Evolutionary conservation across 1,140 invertebrate species (phyloP).

Genomic region (Calycopis cecrops): DNA sequence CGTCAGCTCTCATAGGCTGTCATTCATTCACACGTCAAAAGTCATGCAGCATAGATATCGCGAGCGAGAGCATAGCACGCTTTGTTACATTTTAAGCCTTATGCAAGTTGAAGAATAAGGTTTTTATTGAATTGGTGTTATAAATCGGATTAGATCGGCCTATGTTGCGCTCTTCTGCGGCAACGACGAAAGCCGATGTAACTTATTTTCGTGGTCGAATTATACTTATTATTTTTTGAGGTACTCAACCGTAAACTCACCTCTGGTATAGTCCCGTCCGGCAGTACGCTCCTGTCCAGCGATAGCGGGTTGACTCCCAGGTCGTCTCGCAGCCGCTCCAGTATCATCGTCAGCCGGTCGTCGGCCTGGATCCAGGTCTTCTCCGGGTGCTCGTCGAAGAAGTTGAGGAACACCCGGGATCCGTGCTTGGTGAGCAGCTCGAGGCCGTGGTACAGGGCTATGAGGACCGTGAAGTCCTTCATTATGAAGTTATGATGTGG

Average conservation of each 20-base stretch:
- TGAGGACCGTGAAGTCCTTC: constrained; percentile 85
- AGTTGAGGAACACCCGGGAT: constrained; percentile 83
- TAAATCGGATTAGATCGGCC: no score
- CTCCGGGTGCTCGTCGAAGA: constrained; percentile 81
- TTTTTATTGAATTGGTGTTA: no score
- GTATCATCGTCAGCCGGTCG: constrained; percentile 73
- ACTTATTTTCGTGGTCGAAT: no score
- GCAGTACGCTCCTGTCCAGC: constrained; percentile 71
- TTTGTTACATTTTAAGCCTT: no score
- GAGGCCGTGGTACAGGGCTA: constrained; percentile 90
- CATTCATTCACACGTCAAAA: no score
- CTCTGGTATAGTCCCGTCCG: constrained; percentile 76
- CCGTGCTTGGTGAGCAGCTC: constrained; percentile 89
- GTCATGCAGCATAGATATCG: no score
- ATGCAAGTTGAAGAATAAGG: no score
- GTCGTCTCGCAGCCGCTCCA: constrained; percentile 78
- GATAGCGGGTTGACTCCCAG: constrained; percentile 79
- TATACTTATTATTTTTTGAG: not conserved
- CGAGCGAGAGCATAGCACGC: no score
- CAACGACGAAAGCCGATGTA: no score
- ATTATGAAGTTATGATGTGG: constrained; percentile 70
- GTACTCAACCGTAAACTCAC: constrained; percentile 43
- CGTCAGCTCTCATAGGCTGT: no score
- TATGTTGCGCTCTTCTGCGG: no score
- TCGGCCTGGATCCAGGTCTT: constrained; percentile 82